Evolutionary conservation across 2,797 vertebrate species (phyloP), one percentile per base, ranked within the genome.

Genomic region (Myotis myotis): DNA sequence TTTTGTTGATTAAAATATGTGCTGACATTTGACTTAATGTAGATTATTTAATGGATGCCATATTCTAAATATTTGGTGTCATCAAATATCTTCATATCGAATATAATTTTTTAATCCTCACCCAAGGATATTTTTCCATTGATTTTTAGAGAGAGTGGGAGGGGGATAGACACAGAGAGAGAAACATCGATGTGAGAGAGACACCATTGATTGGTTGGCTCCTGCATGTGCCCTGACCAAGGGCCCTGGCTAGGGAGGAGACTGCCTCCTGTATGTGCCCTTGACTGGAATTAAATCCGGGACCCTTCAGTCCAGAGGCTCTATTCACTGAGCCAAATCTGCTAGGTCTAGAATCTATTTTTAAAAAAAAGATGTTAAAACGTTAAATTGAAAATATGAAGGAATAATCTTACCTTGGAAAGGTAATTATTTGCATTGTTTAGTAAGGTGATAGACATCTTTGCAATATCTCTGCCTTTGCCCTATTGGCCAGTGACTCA

Each of bases 311-410:
- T 30, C 25, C 2, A 12, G 25, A 60, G 57, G 57, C 57, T 60
- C 25, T 60, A 28, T 60, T 60, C 57, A 13, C 25, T 28, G 57
- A 60, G 25, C 25, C 57, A 60, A 60, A 60, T 11, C 57, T 60
- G 57, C 57, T 60, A 60, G 25, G 12, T 60, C 25, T 60, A 60
- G 57, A 83, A 72, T 76, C n/a, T 79, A 16, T 44, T 47, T 89
- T 62, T 55, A 75, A 4, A 25, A 72, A 72, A 94, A 95, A 75
- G 1, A 53, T 74, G 51, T 70, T 86, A 41, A 89, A 84, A 87
- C 55, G 20, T 92, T 95, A 89, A 94, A 66, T 84, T 87, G 44
- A 75, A 94, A 89, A n/a, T 91, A 82, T 80, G 70, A 90, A 94
- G 60, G 84, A 64, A 88, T 28, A 94, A 57, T 2, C 49, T 49